These are phyloP conservation scores for Drosophila obscura DNA, from an alignment of 1,140 invertebrate genomes.

Conservation along the genomic window DNA sequence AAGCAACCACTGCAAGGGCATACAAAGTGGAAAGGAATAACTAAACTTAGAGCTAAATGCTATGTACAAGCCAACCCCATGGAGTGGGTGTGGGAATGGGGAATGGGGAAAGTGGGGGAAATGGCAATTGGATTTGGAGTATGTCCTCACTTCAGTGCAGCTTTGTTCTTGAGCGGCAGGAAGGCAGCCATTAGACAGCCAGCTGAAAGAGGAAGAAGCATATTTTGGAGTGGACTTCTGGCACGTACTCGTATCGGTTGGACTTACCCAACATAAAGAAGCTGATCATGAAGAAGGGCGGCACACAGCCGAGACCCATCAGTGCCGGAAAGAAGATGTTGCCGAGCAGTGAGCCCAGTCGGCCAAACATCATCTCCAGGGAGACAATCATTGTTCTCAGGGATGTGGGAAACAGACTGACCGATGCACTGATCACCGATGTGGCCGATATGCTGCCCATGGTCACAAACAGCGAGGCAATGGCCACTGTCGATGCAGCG, in stretches of 20 bases:
- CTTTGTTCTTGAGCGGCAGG: constrained; percentile 73
- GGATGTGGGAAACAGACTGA: constrained; percentile 76
- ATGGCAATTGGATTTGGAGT: not conserved
- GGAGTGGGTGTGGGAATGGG: not conserved
- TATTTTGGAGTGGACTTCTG: not conserved
- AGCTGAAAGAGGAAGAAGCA: constrained; percentile 38
- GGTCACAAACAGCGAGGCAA: constrained; percentile 71
- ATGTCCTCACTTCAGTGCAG: constrained; percentile 55
- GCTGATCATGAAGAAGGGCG: constrained; percentile 77
- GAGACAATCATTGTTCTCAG: constrained; percentile 75
- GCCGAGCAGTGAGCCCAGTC: constrained; percentile 67
- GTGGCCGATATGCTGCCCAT: constrained; percentile 76
- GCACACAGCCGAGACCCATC: constrained; percentile 71
- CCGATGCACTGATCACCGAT: constrained; percentile 75
- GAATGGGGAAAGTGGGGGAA: not conserved
- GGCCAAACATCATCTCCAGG: constrained; percentile 77
- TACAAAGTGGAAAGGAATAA: not conserved
- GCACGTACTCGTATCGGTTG: too few species aligned
- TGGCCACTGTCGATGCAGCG: constrained; percentile 66
- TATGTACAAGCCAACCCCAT: constrained; percentile 23
- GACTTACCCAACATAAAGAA: constrained; percentile 74
- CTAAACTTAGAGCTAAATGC: constrained; percentile 40
- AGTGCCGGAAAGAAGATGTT: constrained; percentile 76
- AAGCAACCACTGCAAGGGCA: too few species aligned
- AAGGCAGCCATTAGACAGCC: constrained; percentile 66